Percentiles rank a stretch among this genome's conserved stretches.
Evolutionary conservation across 2,113 vertebrate species (phyloP).

Genomic region (Cathartes aura): DNA sequence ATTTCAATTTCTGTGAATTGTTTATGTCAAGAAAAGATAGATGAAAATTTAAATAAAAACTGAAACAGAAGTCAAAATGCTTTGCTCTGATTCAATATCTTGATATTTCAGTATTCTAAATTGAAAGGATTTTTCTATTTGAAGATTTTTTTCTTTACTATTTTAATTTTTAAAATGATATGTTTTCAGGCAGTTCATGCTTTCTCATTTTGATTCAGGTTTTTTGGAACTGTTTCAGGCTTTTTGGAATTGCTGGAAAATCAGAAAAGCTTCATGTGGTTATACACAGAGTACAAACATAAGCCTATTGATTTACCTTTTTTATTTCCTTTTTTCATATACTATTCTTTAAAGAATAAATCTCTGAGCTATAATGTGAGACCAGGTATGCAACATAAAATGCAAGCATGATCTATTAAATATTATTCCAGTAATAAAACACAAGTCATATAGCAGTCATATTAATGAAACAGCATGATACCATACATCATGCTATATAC

Average conservation of each 20-base stretch:
- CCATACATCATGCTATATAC: not conserved
- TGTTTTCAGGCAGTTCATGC: not conserved
- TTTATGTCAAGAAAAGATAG: conserved; percentile 14
- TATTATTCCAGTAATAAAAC: not conserved
- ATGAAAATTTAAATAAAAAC: conserved; percentile 29
- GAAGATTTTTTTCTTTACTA: not conserved
- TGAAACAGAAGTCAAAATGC: conserved; percentile 23
- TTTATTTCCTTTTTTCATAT: conserved; percentile 31
- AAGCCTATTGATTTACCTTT: not conserved
- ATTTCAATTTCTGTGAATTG: conserved; percentile 10
- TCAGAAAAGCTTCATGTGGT: not conserved
- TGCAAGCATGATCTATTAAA: not conserved
- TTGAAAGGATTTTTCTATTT: conserved; percentile 16
- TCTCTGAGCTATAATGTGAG: not conserved
- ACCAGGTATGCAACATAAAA: not conserved
- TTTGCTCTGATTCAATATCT: conserved; percentile 20
- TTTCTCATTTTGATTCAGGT: conserved; percentile 4
- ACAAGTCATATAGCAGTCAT: not conserved
- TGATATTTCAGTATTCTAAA: conserved; percentile 25
- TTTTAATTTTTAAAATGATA: conserved; percentile 18
- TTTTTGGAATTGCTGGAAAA: conserved; percentile 4
- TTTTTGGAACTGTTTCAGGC: conserved; percentile 22
- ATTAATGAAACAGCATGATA: not conserved
- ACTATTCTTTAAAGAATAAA: conserved; percentile 21
- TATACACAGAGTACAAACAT: conserved; percentile 7